Conservation (phyloP, 2,113 vertebrate species). For the Benitochromis conjunctus region DNA sequence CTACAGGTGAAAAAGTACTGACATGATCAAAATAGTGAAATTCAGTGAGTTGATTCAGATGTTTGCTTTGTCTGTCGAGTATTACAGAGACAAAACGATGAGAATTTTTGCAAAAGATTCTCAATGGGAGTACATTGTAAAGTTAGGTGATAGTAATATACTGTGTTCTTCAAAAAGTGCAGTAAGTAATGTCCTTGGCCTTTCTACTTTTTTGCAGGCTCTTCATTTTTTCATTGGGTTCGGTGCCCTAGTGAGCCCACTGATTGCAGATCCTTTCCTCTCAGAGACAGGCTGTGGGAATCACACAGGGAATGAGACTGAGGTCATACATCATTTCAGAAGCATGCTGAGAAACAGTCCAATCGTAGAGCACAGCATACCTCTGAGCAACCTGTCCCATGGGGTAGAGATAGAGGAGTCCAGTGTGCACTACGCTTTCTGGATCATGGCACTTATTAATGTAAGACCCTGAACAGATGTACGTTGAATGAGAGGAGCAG, state of each 20-base stretch:
- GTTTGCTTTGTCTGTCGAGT: background rate
- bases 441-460: constrained; percentile 98
- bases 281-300: constrained; percentile 86
- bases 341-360: constrained; percentile 77
- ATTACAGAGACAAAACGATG: background rate
- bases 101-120: background rate
- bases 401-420: constrained; percentile 67
- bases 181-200: background rate
- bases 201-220: constrained; percentile 72
- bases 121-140: background rate
- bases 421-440: constrained; percentile 89
- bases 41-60: background rate
- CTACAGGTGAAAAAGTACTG: constrained; percentile 81
- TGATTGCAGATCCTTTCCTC: constrained; percentile 95
- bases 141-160: background rate
- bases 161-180: background rate
- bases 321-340: constrained; percentile 80
- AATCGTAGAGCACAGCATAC: constrained; percentile 71
- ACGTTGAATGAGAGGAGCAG: background rate
- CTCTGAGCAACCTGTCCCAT: constrained; percentile 51
- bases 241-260: constrained; percentile 89
- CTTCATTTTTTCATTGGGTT: constrained; percentile 97
- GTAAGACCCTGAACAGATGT: constrained; percentile 70
- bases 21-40: background rate
- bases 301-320: constrained; percentile 74